phyloP scores from a whole-genome alignment of 2,113 vertebrate genomes.

The Chunga burmeisteri region DNA sequence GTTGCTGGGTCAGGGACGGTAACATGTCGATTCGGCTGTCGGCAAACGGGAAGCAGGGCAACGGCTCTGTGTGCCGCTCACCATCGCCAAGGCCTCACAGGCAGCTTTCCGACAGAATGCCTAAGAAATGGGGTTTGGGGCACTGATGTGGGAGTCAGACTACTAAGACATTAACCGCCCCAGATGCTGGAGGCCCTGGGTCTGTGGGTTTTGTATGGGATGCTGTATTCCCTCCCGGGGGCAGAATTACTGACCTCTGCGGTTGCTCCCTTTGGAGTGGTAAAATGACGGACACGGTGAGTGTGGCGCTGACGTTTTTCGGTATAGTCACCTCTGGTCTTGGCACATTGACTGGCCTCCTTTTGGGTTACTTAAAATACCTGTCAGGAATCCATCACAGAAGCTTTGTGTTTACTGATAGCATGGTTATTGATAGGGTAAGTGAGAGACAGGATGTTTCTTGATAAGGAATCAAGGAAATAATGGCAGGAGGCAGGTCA shows the following conservation, averaged over 20 bases:
- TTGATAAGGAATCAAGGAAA: neutral
- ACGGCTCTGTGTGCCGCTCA: too few species aligned
- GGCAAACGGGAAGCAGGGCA: neutral
- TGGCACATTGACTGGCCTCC: fast-evolving
- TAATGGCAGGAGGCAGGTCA: neutral
- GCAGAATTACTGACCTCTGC: neutral
- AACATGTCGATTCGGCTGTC: fast-evolving
- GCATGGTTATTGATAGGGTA: neutral
- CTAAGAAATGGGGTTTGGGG: neutral
- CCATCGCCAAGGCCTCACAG: neutral
- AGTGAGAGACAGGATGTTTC: neutral
- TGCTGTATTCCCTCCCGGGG: neutral
- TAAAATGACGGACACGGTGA: neutral
- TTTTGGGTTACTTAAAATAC: neutral
- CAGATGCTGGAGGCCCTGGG: too few species aligned
- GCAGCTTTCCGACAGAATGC: neutral
- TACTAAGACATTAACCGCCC: too few species aligned
- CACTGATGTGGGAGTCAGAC: neutral
- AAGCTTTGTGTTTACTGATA: neutral
- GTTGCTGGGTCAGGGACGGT: neutral
- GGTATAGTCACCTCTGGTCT: neutral
- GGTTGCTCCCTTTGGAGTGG: neutral
- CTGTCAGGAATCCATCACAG: neutral
- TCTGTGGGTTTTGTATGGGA: neutral
- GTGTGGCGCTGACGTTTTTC: fast-evolving